Conservation (phyloP, 2,797 vertebrate genomes). For the Spatula versicolor region DNA sequence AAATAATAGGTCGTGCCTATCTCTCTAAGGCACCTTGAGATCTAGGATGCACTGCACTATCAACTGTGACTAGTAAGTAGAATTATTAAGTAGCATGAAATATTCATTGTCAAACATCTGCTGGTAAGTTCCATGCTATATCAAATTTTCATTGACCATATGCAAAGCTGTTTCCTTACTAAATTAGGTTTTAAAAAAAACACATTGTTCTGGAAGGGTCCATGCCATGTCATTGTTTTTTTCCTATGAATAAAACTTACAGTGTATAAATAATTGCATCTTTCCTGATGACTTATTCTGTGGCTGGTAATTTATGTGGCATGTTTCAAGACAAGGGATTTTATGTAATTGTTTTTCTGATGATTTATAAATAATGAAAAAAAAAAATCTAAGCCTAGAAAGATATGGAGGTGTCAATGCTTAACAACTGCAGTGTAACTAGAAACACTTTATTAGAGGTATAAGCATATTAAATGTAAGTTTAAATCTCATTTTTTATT, state of each 20-base stretch:
- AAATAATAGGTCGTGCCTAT: background rate
- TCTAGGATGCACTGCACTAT: background rate
- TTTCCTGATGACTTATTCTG: background rate
- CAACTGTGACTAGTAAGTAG: background rate
- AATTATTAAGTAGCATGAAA: slow-evolving; percentile 61
- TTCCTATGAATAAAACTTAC: background rate
- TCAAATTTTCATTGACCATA: slow-evolving; percentile 67
- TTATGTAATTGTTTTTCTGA: slow-evolving; percentile 13
- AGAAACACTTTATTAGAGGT: background rate
- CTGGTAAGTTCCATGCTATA: slow-evolving; percentile 24
- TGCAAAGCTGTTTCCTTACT: slow-evolving; percentile 26
- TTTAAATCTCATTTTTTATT: background rate
- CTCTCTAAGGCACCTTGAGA: background rate
- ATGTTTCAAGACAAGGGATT: background rate
- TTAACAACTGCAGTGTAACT: background rate
- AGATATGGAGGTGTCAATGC: background rate
- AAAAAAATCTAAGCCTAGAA: background rate
- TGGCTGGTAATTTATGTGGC: background rate
- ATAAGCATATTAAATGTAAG: background rate
- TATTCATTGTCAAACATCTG: slow-evolving; percentile 64
- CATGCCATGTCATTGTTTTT: background rate
- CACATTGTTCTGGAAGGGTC: background rate
- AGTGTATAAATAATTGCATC: background rate
- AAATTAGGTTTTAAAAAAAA: background rate
- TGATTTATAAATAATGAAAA: background rate